Evolutionary conservation across 2,888 invertebrate genomes (phyloP).

Genomic region (Gasteruption jaculator): DNA sequence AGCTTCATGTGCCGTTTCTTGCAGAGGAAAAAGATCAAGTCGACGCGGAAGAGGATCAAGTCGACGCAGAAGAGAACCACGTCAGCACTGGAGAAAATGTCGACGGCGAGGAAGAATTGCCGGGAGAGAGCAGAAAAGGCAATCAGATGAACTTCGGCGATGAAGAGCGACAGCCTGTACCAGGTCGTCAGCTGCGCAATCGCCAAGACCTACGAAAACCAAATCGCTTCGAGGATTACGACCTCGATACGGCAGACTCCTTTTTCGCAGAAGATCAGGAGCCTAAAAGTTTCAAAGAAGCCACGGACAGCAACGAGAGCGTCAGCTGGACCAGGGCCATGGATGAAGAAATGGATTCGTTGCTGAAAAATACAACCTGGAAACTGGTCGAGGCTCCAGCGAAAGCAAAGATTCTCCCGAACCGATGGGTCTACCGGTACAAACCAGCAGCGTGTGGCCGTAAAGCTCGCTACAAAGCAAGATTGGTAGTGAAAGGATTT

Average conservation of each 20-base stretch:
- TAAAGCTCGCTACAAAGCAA: constrained; percentile 29
- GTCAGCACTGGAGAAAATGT: too few species aligned
- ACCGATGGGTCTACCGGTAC: constrained; percentile 4
- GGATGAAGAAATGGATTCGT: constrained; percentile 13
- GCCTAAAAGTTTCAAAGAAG: constrained; percentile 4
- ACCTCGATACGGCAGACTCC: neutral
- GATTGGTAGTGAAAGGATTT: constrained; percentile 32
- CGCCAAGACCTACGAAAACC: neutral
- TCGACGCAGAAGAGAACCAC: too few species aligned
- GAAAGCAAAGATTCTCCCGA: neutral
- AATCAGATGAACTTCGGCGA: too few species aligned
- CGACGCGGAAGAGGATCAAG: too few species aligned
- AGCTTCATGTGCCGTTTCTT: too few species aligned
- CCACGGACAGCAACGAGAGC: neutral
- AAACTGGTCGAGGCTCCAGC: neutral
- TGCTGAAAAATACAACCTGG: constrained; percentile 7
- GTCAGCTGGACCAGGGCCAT: constrained; percentile 7
- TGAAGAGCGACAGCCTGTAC: too few species aligned
- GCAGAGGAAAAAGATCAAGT: too few species aligned
- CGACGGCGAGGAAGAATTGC: too few species aligned
- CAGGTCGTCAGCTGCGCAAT: neutral
- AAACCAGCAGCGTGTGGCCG: constrained; percentile 24
- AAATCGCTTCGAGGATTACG: neutral
- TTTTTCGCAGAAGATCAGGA: neutral
- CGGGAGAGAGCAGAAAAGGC: too few species aligned